Evolutionary conservation across 2,888 invertebrate genomes (phyloP).

Genomic region (Ischnura elegans): DNA sequence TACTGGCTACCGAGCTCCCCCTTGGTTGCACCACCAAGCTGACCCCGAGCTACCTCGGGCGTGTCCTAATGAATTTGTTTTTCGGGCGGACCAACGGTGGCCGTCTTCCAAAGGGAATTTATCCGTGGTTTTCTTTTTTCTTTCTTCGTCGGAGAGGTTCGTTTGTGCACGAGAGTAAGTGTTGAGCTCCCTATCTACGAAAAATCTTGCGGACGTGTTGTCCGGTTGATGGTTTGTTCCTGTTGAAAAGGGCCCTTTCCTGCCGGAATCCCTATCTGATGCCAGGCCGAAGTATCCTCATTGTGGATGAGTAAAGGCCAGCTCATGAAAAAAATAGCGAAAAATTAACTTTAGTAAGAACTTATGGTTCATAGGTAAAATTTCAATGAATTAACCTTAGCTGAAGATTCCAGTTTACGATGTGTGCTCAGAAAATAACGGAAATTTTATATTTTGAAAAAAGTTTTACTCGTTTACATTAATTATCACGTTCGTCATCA

Average conservation of each 20-base stretch:
- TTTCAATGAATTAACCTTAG: too few relatives aligned
- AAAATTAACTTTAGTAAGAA: too few relatives aligned
- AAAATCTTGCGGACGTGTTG: background rate
- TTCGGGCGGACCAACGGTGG: background rate
- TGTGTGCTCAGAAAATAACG: too few relatives aligned
- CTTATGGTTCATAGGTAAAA: too few relatives aligned
- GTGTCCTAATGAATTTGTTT: conserved; percentile 22
- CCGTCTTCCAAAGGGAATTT: background rate
- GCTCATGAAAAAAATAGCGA: too few relatives aligned
- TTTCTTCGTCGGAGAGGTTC: too few relatives aligned
- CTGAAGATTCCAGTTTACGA: too few relatives aligned
- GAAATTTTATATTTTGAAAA: too few relatives aligned
- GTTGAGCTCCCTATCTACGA: background rate
- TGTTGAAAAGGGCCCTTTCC: background rate
- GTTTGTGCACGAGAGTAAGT: background rate
- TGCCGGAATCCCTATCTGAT: background rate
- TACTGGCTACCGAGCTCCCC: background rate
- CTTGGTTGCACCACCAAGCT: background rate
- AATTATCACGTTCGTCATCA: too few relatives aligned
- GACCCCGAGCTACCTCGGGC: background rate
- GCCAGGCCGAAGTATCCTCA: too few relatives aligned
- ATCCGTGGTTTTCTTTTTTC: background rate
- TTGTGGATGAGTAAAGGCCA: too few relatives aligned
- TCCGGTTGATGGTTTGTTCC: background rate
- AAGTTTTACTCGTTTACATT: too few relatives aligned